These are phyloP conservation scores for Rynchops niger DNA, from an alignment of 2,113 vertebrate genomes.

Conservation along the genomic window DNA sequence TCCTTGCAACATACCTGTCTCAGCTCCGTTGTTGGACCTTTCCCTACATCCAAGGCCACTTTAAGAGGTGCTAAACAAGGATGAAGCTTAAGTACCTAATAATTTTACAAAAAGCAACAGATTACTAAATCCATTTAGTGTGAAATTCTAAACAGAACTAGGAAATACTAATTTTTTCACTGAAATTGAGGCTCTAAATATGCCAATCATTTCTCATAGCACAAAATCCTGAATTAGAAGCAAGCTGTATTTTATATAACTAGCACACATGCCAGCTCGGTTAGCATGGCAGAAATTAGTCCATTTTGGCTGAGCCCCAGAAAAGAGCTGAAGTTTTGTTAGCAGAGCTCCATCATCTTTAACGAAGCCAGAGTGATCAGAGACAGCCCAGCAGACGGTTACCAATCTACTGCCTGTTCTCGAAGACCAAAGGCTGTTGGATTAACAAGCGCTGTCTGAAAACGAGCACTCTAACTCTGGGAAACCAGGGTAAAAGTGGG, in stretches of 20 bases:
- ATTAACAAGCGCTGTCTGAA: not conserved
- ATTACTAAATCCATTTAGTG: not conserved
- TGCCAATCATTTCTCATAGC: not conserved
- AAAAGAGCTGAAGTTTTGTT: not conserved
- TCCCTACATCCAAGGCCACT: slow-evolving; percentile 87
- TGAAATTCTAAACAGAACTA: not conserved
- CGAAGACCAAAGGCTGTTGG: not conserved
- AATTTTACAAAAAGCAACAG: not conserved
- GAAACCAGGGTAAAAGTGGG: not conserved
- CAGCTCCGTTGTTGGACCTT: slow-evolving; percentile 83
- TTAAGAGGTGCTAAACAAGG: slow-evolving; percentile 90
- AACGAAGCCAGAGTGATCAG: not conserved
- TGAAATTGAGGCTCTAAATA: not conserved
- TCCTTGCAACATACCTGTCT: slow-evolving; percentile 81
- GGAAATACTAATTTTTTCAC: not conserved
- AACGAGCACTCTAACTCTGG: not conserved
- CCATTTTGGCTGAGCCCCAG: not conserved
- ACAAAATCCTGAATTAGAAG: not conserved
- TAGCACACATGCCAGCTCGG: not conserved
- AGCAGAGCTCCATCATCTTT: not conserved
- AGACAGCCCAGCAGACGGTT: not conserved
- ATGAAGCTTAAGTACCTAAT: slow-evolving; percentile 93
- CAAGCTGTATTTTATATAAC: not conserved
- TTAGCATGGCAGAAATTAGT: not conserved
- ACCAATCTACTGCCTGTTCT: not conserved